These are phyloP conservation scores for Mormyrus proboscirostris DNA, from an alignment of 2,797 vertebrate genomes.

Conservation along the genomic window DNA sequence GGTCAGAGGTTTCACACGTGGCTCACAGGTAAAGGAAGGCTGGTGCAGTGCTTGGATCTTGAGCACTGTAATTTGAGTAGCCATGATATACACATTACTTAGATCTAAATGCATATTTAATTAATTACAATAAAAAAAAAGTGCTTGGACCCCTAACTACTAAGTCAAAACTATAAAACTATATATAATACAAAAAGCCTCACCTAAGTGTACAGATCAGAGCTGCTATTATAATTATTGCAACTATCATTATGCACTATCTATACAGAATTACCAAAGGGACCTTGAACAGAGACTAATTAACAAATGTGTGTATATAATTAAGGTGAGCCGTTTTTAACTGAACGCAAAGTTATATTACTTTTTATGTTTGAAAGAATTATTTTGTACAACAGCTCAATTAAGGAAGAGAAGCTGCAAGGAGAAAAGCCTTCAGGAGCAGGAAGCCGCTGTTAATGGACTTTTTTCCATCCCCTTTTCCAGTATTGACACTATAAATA, in stretches of 20 bases:
- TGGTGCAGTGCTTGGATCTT: background rate
- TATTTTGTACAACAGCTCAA: constrained; percentile 52
- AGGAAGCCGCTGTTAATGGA: background rate
- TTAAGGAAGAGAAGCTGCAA: constrained; percentile 25
- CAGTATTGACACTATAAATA: constrained; percentile 16
- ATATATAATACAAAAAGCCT: background rate
- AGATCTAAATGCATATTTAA: background rate
- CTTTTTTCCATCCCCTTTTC: background rate
- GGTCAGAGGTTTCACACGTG: background rate
- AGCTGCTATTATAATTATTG: background rate
- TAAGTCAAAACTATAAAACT: background rate
- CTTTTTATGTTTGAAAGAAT: constrained; percentile 20
- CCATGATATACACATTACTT: background rate
- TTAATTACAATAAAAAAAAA: background rate
- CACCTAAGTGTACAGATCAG: background rate
- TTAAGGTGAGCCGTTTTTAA: constrained; percentile 37
- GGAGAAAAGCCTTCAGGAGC: background rate
- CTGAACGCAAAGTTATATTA: constrained; percentile 28
- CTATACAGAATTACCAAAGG: constrained; percentile 27
- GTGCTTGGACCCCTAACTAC: background rate
- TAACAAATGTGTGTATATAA: constrained; percentile 32
- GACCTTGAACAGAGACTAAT: constrained; percentile 29
- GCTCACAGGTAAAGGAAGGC: background rate
- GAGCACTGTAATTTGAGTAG: background rate
- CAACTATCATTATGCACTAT: background rate